Conservation (phyloP, 2,888 invertebrate genomes). For the Lasioglossum zephyrum region DNA sequence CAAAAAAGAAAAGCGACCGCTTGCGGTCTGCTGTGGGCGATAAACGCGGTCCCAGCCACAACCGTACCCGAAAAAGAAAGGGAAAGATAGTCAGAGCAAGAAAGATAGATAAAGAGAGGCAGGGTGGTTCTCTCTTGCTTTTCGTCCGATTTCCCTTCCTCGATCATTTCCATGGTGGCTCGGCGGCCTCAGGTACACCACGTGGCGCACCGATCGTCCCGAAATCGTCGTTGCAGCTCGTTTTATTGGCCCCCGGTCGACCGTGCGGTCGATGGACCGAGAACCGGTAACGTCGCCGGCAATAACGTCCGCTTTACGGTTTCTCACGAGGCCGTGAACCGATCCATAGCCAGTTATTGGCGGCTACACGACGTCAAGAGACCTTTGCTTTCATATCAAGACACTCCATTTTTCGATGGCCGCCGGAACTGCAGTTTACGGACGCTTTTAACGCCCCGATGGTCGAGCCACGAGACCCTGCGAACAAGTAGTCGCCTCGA, state of each 20-base stretch:
- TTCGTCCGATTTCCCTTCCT: constrained; percentile 25
- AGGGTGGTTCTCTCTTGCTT: constrained; percentile 7
- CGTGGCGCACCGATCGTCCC: constrained; percentile 23
- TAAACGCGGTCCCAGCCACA: constrained; percentile 66
- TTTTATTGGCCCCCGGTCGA: constrained; percentile 60
- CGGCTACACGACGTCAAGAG: constrained; percentile 14
- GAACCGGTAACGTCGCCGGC: constrained; percentile 56
- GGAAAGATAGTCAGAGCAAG: neutral
- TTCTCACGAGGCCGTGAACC: constrained; percentile 47
- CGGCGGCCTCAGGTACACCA: constrained; percentile 7
- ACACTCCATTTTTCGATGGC: constrained; percentile 39
- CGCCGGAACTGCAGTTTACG: constrained; percentile 20
- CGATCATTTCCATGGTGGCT: constrained; percentile 51
- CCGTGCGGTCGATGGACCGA: constrained; percentile 56
- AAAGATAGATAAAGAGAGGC: neutral
- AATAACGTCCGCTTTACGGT: constrained; percentile 59
- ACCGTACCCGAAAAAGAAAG: constrained; percentile 7
- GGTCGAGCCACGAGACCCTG: neutral
- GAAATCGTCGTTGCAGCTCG: constrained; percentile 52
- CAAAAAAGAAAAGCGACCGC: constrained; percentile 58
- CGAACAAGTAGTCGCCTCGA: neutral
- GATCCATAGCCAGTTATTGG: constrained; percentile 43
- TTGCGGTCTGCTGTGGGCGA: constrained; percentile 65
- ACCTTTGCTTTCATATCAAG: constrained; percentile 48
- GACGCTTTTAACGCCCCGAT: neutral